These are phyloP conservation scores for Aphelocoma coerulescens DNA, from an alignment of 2,113 vertebrate species.

Conservation along the genomic window DNA sequence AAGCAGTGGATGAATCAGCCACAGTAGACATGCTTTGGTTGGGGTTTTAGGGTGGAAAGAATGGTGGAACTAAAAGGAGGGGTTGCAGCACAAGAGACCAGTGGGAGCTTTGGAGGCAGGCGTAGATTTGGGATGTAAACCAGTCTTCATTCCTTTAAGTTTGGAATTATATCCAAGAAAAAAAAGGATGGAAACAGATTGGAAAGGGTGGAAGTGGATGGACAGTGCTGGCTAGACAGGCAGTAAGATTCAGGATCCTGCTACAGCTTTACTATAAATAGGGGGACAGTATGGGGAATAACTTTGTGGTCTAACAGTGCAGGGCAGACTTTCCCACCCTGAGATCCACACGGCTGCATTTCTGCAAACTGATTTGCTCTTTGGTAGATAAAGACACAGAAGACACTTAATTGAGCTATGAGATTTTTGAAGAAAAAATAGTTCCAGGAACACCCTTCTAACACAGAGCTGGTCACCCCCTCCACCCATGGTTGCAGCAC, in stretches of 20 bases:
- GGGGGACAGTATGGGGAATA: not conserved
- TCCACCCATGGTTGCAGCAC: not conserved
- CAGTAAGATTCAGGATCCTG: not conserved
- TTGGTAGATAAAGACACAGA: not conserved
- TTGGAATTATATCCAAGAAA: not conserved
- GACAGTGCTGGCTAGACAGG: not conserved
- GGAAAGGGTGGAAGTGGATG: not conserved
- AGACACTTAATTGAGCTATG: not conserved
- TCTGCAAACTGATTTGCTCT: not conserved
- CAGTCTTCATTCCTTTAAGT: not conserved
- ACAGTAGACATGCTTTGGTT: fast-evolving
- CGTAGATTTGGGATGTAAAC: not conserved
- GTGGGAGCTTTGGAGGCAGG: not conserved
- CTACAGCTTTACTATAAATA: not conserved
- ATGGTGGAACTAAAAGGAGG: not conserved
- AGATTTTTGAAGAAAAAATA: not conserved
- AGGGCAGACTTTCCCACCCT: not conserved
- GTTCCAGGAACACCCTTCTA: not conserved
- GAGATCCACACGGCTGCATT: not conserved
- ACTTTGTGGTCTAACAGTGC: not conserved
- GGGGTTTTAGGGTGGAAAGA: not conserved
- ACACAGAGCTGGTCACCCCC: not conserved
- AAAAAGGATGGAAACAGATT: not conserved
- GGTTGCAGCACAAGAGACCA: not conserved
- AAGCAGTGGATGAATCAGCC: not conserved